Base-by-base conservation (phyloP, 1,140 invertebrate species). In the Magallana ariakensis region DNA sequence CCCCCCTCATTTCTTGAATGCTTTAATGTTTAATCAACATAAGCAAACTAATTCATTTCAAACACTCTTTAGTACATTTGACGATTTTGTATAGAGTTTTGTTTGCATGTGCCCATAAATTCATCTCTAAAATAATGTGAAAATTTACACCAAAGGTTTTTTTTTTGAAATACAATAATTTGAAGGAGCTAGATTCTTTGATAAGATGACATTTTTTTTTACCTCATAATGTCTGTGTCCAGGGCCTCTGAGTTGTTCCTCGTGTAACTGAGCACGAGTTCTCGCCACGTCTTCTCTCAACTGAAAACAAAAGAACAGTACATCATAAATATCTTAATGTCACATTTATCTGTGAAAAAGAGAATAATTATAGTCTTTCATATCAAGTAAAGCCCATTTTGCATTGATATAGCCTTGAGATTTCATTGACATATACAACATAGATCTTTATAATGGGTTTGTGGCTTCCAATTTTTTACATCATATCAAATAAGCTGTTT, bases 211-310 rank as follows among this genome's bases (percentile, higher is more conserved):
- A 4, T 16, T 22, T 26, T 22, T 86, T 80, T 66, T 60, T 92
- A 93, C 92, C 87, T 91, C 91, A 89, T 93, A 93, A 86, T 92
- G 90, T 90, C 93, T 88, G 83, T 91, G 81, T 13, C 80, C 75
- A 6, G 91, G 82, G 70, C 88, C 87, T 88, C 91, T 82, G 8
- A 87, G 81, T 82, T 90, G 88, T 57, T 93, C 93, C 22, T 91
- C 90, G 80, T 89, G 70, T 26, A 93, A 88, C 82, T 92, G 88
- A 57, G 92, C 90, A 15, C 91, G 87, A 8, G 93, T 93, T 70
- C 88, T 87, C 55, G 91, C 91, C 3, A 93, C 88, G 62, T 93
- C 92, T 66, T 91, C 91, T 82, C 92, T 86, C 70, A 93, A 87
- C 93, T 93, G 80, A 11, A 86, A 83, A 53, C 8, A 80, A 82